A percentile compares a stretch with the other conserved stretches of the same genome.
Conservation (phyloP, 2,113 vertebrate genomes). For the Salvelinus alpinus region DNA sequence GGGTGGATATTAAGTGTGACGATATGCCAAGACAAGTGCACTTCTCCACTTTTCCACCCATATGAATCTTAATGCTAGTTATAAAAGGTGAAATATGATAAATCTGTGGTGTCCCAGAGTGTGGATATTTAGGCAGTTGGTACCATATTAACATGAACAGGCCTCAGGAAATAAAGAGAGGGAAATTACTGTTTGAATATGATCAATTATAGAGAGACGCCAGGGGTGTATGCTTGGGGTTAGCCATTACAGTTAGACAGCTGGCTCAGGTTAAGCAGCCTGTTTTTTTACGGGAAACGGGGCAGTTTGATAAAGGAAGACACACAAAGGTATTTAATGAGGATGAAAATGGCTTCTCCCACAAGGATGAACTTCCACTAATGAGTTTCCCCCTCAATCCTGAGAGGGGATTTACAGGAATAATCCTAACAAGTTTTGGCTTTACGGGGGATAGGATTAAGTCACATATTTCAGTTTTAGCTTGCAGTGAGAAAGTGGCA, state of each 20-base stretch:
- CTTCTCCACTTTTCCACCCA: constrained; percentile 22
- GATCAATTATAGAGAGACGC: constrained; percentile 67
- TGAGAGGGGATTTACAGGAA: constrained; percentile 43
- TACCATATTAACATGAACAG: constrained; percentile 57
- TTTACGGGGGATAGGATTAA: constrained; percentile 23
- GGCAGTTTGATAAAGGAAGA: constrained; percentile 62
- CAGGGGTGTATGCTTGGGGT: constrained; percentile 71
- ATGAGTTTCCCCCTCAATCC: constrained; percentile 52
- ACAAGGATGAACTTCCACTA: constrained; percentile 50
- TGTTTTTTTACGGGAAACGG: constrained; percentile 72
- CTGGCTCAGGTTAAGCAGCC: constrained; percentile 77
- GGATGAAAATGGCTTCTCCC: constrained; percentile 55
- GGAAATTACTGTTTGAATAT: constrained; percentile 57
- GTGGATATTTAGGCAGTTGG: constrained; percentile 47
- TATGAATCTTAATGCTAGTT: constrained; percentile 64
- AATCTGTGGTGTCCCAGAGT: constrained; percentile 52
- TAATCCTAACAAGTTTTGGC: constrained; percentile 38
- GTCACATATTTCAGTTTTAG: constrained; percentile 23
- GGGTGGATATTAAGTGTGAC: constrained; percentile 39
- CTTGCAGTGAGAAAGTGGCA: neutral
- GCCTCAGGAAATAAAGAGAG: constrained; percentile 57
- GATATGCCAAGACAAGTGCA: constrained; percentile 50
- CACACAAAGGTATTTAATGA: constrained; percentile 67
- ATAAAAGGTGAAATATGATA: constrained; percentile 50
- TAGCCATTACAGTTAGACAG: constrained; percentile 59